Evolutionary conservation across 2,888 invertebrate genomes (phyloP).

Genomic region (Synergus japonicus): DNA sequence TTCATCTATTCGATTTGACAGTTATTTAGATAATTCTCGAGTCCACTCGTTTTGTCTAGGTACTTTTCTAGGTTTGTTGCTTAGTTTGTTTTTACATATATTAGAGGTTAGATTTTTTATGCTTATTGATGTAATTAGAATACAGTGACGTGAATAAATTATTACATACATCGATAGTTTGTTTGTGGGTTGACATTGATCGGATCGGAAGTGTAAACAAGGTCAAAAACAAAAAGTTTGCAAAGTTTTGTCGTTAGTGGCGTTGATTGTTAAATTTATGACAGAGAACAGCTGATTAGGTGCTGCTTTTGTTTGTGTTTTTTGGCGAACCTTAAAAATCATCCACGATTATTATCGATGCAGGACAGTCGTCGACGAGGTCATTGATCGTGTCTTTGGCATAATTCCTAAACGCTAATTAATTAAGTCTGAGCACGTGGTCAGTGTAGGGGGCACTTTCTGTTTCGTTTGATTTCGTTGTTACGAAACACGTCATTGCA

Average conservation of each 20-base stretch:
- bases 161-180: background rate
- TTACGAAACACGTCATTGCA: constrained; percentile 13
- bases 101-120: constrained; percentile 13
- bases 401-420: constrained; percentile 24
- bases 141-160: background rate
- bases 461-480: constrained; percentile 8
- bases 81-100: background rate
- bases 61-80: background rate
- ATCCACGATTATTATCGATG: constrained; percentile 2
- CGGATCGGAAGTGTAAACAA: constrained; percentile 53
- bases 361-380: background rate
- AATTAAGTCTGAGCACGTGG: constrained; percentile 34
- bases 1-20: background rate
- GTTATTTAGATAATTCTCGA: background rate
- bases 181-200: background rate
- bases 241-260: constrained; percentile 53
- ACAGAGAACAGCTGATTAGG: constrained; percentile 50
- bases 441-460: constrained; percentile 6
- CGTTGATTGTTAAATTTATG: constrained; percentile 45
- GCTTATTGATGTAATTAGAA: background rate
- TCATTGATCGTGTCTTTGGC: constrained; percentile 33
- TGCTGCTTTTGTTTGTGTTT: constrained; percentile 1
- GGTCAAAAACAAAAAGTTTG: constrained; percentile 62
- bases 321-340: constrained; percentile 11
- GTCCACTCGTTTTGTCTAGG: background rate